Percentiles rank a stretch among this genome's conserved stretches.
Conservation (phyloP, 2,113 vertebrate species). For the Irena cyanogastra region DNA sequence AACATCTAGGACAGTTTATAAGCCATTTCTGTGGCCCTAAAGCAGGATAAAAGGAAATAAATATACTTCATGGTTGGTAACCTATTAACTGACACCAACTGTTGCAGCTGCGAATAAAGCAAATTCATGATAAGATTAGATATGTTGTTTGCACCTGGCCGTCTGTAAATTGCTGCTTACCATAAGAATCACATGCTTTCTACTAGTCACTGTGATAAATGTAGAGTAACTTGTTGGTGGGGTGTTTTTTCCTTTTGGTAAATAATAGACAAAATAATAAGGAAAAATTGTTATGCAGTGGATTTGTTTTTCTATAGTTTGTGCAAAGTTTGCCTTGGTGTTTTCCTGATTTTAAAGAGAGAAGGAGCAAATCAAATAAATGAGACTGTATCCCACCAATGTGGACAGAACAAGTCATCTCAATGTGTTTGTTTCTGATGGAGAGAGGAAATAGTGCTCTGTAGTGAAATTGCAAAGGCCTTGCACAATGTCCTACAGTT, state of each 20-base stretch:
- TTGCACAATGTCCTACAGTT: neutral
- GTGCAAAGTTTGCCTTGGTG: neutral
- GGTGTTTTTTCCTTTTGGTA: neutral
- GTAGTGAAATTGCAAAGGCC: neutral
- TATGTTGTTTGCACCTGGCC: constrained; percentile 75
- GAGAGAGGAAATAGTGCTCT: neutral
- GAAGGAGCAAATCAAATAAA: neutral
- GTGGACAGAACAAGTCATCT: neutral
- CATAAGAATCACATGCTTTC: constrained; percentile 55
- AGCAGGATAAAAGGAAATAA: constrained; percentile 56
- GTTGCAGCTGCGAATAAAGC: constrained; percentile 70
- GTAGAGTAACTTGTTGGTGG: constrained; percentile 1
- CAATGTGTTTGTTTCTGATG: neutral
- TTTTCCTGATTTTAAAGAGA: neutral
- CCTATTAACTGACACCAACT: constrained; percentile 74
- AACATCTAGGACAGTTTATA: constrained; percentile 35
- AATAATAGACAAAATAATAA: constrained; percentile 36
- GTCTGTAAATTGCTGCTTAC: constrained; percentile 70
- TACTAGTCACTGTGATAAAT: constrained; percentile 10
- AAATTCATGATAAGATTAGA: constrained; percentile 75
- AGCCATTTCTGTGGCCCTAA: constrained; percentile 37
- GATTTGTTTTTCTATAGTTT: constrained; percentile 18
- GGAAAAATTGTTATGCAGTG: neutral
- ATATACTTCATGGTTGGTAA: constrained; percentile 69
- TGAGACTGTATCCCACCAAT: neutral